Evolutionary conservation across 2,888 invertebrate species (phyloP).

Genomic region (Mythimna ferrago): DNA sequence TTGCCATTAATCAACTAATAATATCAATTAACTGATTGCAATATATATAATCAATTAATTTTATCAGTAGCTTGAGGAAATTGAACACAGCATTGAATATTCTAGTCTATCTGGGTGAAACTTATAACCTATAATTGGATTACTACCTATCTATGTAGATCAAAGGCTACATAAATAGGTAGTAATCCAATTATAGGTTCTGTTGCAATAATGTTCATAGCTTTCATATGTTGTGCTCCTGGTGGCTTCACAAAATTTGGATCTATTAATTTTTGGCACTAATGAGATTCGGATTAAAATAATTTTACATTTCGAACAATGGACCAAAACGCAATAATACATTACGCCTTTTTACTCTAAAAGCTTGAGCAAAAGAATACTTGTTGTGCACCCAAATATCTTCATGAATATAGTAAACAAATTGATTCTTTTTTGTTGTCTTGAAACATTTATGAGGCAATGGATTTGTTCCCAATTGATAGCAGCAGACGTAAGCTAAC

Average conservation of each 20-base stretch:
- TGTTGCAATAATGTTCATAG: constrained; percentile 11
- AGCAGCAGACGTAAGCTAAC: too few species aligned
- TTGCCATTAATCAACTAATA: too few species aligned
- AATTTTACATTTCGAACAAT: too few species aligned
- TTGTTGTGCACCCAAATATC: not conserved
- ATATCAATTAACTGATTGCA: too few species aligned
- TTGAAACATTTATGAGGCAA: not conserved
- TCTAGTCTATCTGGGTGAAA: constrained; percentile 8
- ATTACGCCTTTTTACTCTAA: not conserved
- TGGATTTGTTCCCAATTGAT: not conserved
- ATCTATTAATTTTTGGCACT: not conserved
- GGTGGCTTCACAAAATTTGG: not conserved
- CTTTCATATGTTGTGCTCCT: not conserved
- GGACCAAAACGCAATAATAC: too few species aligned
- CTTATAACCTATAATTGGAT: constrained; percentile 4
- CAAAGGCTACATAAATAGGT: not conserved
- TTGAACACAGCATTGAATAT: constrained; percentile 24
- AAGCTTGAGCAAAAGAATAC: not conserved
- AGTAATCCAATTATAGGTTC: constrained; percentile 23
- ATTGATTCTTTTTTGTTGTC: not conserved
- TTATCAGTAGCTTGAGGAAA: not conserved
- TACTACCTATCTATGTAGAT: too few species aligned
- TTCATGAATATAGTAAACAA: not conserved
- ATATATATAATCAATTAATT: not conserved
- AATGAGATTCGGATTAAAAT: not conserved